Evolutionary conservation across 2,113 vertebrate genomes (phyloP), one percentile per base, ranked within the genome.

Genomic region (Anser brachyrhynchus): DNA sequence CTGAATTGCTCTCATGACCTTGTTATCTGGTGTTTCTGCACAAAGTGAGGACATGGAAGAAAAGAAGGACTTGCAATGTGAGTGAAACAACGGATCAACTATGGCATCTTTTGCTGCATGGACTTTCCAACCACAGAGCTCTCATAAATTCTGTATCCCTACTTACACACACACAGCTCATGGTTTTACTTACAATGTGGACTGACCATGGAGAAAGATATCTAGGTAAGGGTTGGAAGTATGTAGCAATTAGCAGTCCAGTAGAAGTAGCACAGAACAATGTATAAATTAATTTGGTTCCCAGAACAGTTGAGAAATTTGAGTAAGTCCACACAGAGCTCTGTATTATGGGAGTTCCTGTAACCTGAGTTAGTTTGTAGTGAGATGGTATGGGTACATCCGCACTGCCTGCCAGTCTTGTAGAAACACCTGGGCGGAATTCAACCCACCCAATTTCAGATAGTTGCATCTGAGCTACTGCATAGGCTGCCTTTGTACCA

Each of bases 1-100:
- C 70, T 77, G 49, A 85, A 92, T 88, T 70, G 71, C 41, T 73
- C 28, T 59, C 67, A n/a, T 82, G 90, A 91, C 90, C 84, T 92
- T 94, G 75, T 44, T 74, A 35, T 65, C 67, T 91, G 37, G 22
- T 55, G 43, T 28, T 82, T 26, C 15, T 22, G 26, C 18, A 77
- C 33, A 52, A 52, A 3, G 0, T 0, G 82, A 83, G 81, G 62
- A 52, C 67, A 41, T 12, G 31, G 49, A 37, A 28, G 55, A 58
- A 74, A 43, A 18, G 37, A 69, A 62, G 33, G 31, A 14, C 37
- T 58, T 78, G 55, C 39, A 13, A 4, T 15, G 33, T 31, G 33
- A 46, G 11, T 13, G 13, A n/a, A 87, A 58, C 25, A 29, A 29
- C 55, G 51, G 22, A 39, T 20, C 19, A 20, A 1, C 41, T 62